These are phyloP conservation scores for Phyllotis vaccarum DNA, from an alignment of 2,797 vertebrate species.

Conservation along the genomic window DNA sequence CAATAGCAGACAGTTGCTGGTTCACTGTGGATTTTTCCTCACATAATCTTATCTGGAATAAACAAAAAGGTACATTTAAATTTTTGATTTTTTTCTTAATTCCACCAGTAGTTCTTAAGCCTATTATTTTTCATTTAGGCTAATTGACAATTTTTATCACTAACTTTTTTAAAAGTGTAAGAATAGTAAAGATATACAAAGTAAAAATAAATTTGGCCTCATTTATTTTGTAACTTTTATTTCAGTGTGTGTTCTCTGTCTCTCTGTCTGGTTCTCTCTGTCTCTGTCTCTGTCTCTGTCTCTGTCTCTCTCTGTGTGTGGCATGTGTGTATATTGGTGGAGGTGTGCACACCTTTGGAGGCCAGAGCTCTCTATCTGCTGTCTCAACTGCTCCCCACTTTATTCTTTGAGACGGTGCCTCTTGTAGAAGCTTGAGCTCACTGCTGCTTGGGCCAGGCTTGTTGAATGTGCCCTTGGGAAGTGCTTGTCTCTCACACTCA, in stretches of 20 bases:
- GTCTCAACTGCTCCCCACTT: not conserved
- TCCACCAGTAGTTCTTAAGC: not conserved
- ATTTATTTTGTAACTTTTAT: not conserved
- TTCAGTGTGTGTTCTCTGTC: not conserved
- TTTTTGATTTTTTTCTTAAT: not conserved
- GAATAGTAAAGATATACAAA: not conserved
- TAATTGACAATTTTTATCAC: slow-evolving; percentile 53
- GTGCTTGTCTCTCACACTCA: not conserved
- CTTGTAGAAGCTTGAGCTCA: not conserved
- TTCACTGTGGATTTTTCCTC: not conserved
- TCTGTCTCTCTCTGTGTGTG: not conserved
- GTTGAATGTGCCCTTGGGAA: not conserved
- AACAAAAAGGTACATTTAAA: slow-evolving; percentile 2
- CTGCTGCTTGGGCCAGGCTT: not conserved
- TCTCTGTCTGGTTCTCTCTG: not conserved
- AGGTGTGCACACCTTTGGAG: not conserved
- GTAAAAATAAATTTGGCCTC: not conserved
- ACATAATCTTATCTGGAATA: not conserved
- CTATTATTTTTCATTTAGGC: slow-evolving; percentile 33
- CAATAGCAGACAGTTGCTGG: not conserved
- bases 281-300: not conserved
- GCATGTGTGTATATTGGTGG: not conserved
- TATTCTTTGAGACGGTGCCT: not conserved
- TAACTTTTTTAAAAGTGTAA: slow-evolving; percentile 44
- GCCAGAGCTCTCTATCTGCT: not conserved